Evolutionary conservation across 2,113 vertebrate species (phyloP), one percentile per base, ranked within the genome.

Genomic region (Damaliscus lunatus): DNA sequence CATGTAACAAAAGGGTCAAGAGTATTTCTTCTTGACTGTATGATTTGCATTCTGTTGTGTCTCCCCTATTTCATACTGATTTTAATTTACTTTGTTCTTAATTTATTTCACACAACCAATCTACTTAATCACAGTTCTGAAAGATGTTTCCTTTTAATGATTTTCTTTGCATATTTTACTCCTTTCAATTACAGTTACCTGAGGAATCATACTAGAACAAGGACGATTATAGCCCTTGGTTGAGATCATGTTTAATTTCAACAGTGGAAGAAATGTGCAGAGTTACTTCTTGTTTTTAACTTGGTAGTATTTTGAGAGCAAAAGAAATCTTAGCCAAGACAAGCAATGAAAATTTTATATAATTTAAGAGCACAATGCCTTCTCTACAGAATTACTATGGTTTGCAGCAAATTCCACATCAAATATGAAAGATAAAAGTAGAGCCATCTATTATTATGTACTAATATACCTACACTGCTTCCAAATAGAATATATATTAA

Each of bases 281-380:
- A 62, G 36, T 85, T 64, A 93, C 86, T 96, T 94, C 36, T 97
- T 90, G 78, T 92, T 97, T 96, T 87, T 94, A 97, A 95, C 55
- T n/a, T 85, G 59, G 97, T 91, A 93, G 43, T 90, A 43, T 96
- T 97, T 96, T 67, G 71, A 96, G 62, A 97, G 78, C 62, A 96
- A 91, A 98, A 97, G 67, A 98, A 97, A 96, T 97, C 98, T 87
- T 98, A 97, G 87, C 25, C 27, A 90, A 96, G 95, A 91, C 86
- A 97, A 85, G 91, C 90, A 95, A 96, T 97, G 88, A 97, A 96
- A 97, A 67, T 95, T 93, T 97, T 91, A 90, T 97, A 74, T 98
- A 95, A 97, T 98, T 98, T 97, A 98, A 97, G 86, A 98, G 78
- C 46, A 89, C 14, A 93, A 81, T 0, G 2, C 29, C 19, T 90